These are phyloP conservation scores for Hybos culiciformis DNA, from an alignment of 2,888 invertebrate species.

Conservation along the genomic window DNA sequence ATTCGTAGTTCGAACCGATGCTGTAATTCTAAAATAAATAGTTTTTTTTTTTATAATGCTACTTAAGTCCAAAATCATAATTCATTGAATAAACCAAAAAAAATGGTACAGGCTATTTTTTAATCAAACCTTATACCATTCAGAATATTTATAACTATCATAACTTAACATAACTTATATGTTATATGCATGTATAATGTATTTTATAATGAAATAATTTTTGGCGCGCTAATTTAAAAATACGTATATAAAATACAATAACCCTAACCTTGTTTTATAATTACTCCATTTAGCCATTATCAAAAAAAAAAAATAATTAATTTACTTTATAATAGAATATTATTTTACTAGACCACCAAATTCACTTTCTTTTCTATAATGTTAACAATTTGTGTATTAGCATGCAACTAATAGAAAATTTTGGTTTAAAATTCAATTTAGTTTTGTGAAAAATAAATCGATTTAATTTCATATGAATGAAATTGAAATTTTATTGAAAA, in stretches of 20 bases:
- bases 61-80: too few species aligned
- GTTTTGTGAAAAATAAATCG: background rate
- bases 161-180: too few species aligned
- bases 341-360: background rate
- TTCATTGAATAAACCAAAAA: too few species aligned
- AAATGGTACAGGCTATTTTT: too few species aligned
- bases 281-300: background rate
- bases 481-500: background rate
- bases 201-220: too few species aligned
- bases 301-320: background rate
- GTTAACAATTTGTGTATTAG: background rate
- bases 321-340: background rate
- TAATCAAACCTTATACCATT: too few species aligned
- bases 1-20: constrained; percentile 33
- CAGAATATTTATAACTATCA: too few species aligned
- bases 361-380: background rate
- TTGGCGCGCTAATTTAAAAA: too few species aligned
- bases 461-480: background rate
- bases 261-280: background rate
- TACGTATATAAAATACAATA: too few species aligned
- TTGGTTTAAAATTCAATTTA: background rate
- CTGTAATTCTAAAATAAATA: constrained; percentile 33
- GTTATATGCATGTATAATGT: too few species aligned
- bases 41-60: too few species aligned
- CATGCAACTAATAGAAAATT: background rate